Percentiles rank a stretch among this genome's conserved stretches.
Evolutionary conservation across 2,888 invertebrate genomes (phyloP).

Genomic region (Patella depressa): DNA sequence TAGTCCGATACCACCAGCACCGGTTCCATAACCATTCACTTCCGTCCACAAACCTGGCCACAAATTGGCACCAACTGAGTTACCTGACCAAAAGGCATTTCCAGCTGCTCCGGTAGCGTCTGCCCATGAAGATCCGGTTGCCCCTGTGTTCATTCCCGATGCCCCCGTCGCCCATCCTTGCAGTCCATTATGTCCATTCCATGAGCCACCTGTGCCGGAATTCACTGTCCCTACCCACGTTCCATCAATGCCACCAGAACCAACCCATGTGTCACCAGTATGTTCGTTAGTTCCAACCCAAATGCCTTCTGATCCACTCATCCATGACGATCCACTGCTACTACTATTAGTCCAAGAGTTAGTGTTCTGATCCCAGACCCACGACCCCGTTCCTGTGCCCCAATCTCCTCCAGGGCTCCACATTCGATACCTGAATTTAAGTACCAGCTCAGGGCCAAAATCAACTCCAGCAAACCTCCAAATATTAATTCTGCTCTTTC

Average conservation of each 20-base stretch:
- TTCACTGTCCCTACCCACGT: not conserved
- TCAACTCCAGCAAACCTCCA: conserved; percentile 48
- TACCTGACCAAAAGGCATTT: not conserved
- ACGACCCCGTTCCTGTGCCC: not conserved
- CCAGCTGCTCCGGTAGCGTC: not conserved
- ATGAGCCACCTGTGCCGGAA: not conserved
- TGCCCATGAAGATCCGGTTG: no score
- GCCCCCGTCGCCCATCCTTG: no score
- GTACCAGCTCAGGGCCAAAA: conserved; percentile 44
- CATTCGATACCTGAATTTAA: conserved; percentile 43
- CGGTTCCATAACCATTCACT: not conserved
- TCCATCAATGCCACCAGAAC: not conserved
- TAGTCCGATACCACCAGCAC: not conserved
- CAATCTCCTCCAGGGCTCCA: conserved; percentile 17
- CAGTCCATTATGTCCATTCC: not conserved
- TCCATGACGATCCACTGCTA: not conserved
- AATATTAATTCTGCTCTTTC: conserved; percentile 47
- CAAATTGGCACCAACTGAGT: not conserved
- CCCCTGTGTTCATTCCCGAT: no score
- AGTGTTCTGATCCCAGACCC: not conserved
- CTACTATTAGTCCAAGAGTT: not conserved
- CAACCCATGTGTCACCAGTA: not conserved
- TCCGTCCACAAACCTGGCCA: not conserved
- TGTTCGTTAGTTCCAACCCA: not conserved
- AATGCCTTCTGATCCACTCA: not conserved